These are phyloP conservation scores for Bovichtus variegatus DNA, from an alignment of 2,797 vertebrate genomes.

Conservation along the genomic window DNA sequence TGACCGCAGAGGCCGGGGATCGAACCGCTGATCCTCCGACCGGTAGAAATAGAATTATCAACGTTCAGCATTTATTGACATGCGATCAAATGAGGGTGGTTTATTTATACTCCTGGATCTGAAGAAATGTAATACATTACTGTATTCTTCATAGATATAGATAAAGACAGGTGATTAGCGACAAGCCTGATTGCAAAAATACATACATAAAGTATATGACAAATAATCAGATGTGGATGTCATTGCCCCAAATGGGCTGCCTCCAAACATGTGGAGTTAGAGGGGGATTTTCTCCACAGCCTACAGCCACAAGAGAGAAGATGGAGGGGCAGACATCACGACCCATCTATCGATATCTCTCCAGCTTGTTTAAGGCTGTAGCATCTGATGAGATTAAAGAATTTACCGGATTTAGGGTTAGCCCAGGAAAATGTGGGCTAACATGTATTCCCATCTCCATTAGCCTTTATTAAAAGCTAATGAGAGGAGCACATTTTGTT, in stretches of 20 bases:
- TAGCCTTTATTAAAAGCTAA: conserved; percentile 71
- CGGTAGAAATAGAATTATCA: no score
- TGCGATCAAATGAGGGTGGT: not conserved
- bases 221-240: not conserved
- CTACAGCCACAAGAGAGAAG: not conserved
- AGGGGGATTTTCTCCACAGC: not conserved
- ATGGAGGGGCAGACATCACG: not conserved
- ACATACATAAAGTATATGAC: not conserved
- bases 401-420: conserved; percentile 61
- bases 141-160: no score
- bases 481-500: conserved; percentile 62
- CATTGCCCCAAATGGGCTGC: not conserved
- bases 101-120: not conserved
- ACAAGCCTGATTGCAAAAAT: no score
- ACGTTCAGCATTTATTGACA: not conserved
- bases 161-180: no score
- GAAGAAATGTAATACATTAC: not conserved
- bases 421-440: conserved; percentile 58
- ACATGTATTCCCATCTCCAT: conserved; percentile 65
- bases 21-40: no score
- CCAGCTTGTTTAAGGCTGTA: conserved; percentile 26
- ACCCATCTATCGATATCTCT: not conserved
- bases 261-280: not conserved
- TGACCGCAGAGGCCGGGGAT: no score
- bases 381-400: conserved; percentile 57